Evolutionary conservation across 1,140 invertebrate genomes (phyloP).

Genomic region (Ruditapes philippinarum): DNA sequence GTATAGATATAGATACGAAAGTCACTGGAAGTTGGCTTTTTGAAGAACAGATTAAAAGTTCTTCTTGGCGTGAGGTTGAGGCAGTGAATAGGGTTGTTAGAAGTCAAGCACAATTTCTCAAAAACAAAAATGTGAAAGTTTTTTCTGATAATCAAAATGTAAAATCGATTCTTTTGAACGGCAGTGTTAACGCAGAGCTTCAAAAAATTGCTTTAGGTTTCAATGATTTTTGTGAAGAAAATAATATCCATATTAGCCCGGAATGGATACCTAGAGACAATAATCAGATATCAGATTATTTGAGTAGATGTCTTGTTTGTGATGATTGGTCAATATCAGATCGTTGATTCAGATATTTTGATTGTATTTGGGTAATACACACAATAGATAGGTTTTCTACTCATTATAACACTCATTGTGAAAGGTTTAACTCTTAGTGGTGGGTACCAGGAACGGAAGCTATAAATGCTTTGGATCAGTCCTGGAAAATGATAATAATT

Average conservation of each 20-base stretch:
- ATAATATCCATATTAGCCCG: neutral
- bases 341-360: slow-evolving; percentile 39
- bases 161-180: slow-evolving; percentile 32
- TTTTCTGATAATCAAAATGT: slow-evolving; percentile 41
- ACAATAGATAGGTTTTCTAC: slow-evolving; percentile 62
- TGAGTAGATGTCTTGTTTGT: slow-evolving; percentile 50
- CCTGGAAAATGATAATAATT: slow-evolving; percentile 62
- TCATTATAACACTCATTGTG: slow-evolving; percentile 62
- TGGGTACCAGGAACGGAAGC: slow-evolving; percentile 58
- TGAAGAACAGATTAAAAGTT: neutral
- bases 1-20: neutral
- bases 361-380: slow-evolving; percentile 52
- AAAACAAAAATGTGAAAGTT: slow-evolving; percentile 32
- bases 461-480: slow-evolving; percentile 44
- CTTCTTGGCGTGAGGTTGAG: slow-evolving; percentile 51
- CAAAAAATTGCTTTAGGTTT: slow-evolving; percentile 28
- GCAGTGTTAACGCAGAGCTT: neutral
- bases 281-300: slow-evolving; percentile 32
- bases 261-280: neutral
- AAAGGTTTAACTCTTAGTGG: slow-evolving; percentile 46
- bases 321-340: slow-evolving; percentile 61
- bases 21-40: slow-evolving; percentile 5
- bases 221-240: slow-evolving; percentile 1
- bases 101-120: neutral
- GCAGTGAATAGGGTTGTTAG: slow-evolving; percentile 43